These are phyloP conservation scores for Xiphophorus hellerii DNA, from an alignment of 2,113 vertebrate species.

Conservation along the genomic window DNA sequence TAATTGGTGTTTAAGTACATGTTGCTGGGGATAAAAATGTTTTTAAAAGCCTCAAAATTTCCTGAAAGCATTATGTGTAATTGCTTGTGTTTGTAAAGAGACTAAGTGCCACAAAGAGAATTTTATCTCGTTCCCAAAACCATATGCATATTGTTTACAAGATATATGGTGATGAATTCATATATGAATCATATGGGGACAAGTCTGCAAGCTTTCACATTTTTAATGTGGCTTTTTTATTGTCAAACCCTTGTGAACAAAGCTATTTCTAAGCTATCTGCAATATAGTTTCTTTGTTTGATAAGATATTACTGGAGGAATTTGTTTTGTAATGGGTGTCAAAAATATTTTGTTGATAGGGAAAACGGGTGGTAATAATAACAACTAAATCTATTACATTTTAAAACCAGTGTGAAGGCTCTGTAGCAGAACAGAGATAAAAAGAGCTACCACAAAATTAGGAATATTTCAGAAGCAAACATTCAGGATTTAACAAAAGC, in stretches of 20 bases:
- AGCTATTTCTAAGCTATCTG: too few relatives aligned
- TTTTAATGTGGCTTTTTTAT: neutral
- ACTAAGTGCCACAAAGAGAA: neutral
- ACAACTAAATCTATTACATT: neutral
- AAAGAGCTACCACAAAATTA: neutral
- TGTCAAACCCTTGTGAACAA: neutral
- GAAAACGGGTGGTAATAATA: neutral
- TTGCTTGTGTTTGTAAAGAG: neutral
- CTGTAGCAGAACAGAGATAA: neutral
- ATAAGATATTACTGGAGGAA: neutral
- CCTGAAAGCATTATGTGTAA: neutral
- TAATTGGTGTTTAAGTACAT: constrained; percentile 13
- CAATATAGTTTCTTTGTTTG: neutral
- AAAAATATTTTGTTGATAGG: neutral
- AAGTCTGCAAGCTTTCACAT: neutral
- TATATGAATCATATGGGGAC: neutral
- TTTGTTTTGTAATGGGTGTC: neutral
- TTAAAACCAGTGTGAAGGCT: neutral
- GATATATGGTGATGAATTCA: neutral
- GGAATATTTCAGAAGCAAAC: neutral
- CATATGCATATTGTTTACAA: neutral
- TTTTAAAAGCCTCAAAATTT: neutral
- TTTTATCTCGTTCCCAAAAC: neutral
- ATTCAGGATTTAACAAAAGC: neutral
- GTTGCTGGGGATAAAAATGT: neutral